Evolutionary conservation across 37 sponge, comb jelly and placozoan species (phyloP).

Genomic region (Corticium candelabrum): DNA sequence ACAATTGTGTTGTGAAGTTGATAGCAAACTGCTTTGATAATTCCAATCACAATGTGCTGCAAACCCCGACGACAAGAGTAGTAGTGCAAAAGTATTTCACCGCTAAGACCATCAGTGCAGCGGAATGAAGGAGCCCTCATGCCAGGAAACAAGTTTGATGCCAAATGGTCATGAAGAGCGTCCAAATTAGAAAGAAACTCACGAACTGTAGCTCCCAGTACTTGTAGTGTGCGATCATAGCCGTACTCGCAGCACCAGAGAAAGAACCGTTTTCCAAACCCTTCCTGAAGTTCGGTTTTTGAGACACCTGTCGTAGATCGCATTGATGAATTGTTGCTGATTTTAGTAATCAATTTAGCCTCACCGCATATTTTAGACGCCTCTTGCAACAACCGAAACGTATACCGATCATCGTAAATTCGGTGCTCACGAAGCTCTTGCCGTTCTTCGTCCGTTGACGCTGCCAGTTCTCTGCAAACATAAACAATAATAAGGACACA

Average conservation of each 20-base stretch:
- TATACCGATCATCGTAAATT: conserved; percentile 61
- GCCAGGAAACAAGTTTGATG: conserved; percentile 62
- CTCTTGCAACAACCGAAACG: conserved; percentile 40
- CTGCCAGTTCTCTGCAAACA: conserved; percentile 1
- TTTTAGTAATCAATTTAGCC: too few species aligned
- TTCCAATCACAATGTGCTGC: conserved; percentile 70
- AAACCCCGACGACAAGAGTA: conserved; percentile 55
- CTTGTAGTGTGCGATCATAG: conserved; percentile 61
- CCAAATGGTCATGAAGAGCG: conserved; percentile 83
- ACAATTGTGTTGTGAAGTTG: conserved; percentile 56
- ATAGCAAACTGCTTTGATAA: conserved; percentile 68
- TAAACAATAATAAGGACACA: neutral
- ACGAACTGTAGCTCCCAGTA: conserved; percentile 60
- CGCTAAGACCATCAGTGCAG: conserved; percentile 45
- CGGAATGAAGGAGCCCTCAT: conserved; percentile 87
- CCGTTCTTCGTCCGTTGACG: conserved; percentile 31
- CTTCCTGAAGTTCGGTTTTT: conserved; percentile 53
- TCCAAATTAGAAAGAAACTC: conserved; percentile 82
- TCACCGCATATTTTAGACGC: conserved; percentile 66
- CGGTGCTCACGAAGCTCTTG: conserved; percentile 31
- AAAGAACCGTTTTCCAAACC: conserved; percentile 85
- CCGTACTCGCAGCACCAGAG: conserved; percentile 78
- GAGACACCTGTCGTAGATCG: too few species aligned
- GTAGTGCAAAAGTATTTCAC: conserved; percentile 64
- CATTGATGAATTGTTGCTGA: too few species aligned